Evolutionary conservation across 2,113 vertebrate species (phyloP), one percentile per base, ranked within the genome.

Genomic region (Chaenogobius annularis): DNA sequence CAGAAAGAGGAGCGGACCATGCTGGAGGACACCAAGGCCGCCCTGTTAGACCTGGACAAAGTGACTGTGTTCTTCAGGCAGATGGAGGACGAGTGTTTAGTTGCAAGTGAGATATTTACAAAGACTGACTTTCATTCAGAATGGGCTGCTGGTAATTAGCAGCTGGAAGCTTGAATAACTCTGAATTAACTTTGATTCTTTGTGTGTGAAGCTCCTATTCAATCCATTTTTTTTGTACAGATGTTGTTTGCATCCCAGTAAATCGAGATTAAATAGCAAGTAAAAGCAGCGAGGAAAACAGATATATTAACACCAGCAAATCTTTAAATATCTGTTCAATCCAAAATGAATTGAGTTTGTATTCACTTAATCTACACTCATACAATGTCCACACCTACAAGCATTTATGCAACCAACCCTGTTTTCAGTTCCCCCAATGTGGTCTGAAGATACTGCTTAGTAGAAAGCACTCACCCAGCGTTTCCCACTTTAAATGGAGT

Each of bases 11-110:
- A 99, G 44, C 93, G 88, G 15, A 96, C 88, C 78, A 98, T 96
- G 97, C 92, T 99, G 81, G 97, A 99, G 80, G 98, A 99, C 85
- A 94, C 96, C 83, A 95, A 95, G 89, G 95, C 95, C 6, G 95
- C 95, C 13, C 93, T 99, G 83, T 91, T 91, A 6, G 98, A 99
- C 84, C 86, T 99, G 91, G 97, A 99, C 89, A 98, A 96, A 77
- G 96, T 98, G 85, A 94, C 93, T 65, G 94, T 99, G 90, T 94
- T 94, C 83, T 98, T 99, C 88, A 95, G 96, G 81, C 95, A 95
- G 78, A 90, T 97, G 92, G 92, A 93, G 83, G 95, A 98, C 12
- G 96, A 97, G 90, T 95, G 91, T 84, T 95, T 94, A 0, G 95
- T 99, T 73, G 94, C 97, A 91, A 99, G 98, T 99, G 92, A 94